Base-by-base conservation (phyloP, 1,140 invertebrate species). In the Calycopis cecrops region DNA sequence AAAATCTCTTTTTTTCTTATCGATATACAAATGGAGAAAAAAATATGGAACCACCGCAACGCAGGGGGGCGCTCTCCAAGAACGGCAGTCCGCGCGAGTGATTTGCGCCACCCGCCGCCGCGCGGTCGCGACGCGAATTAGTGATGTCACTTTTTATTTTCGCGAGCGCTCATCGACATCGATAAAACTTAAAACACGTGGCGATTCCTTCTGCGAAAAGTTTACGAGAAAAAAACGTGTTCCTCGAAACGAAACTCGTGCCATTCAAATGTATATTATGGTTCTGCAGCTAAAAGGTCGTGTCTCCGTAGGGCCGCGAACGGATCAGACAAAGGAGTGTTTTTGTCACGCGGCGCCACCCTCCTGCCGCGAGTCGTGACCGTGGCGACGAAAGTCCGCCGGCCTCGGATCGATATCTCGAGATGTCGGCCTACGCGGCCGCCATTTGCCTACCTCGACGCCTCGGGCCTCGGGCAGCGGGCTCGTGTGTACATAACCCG, bases 391-490 rank as follows among this genome's bases (percentile, higher is more conserved):
- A 57, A 55, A 63, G 70, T 65, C 73, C 68, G 69, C 71, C 72
- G 65, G 65, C 63, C 77, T 73, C 78, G 73, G 80, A 75, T 86
- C 82, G 80, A 84, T 84, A 84, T 72, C 79, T 74, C 73, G 76
- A 84, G 83, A 86, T 84, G 74, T 77, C 82, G 76, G 82, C 80
- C 82, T 82, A 82, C 79, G 77, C 76, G 75, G 73, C 69, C 68
- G 77, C 79, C 82, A 83, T 85, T 84, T 82, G 82, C 80, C 82
- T 83, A 83, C 79, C 82, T 85, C 79, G 76, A 83, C 78, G 79
- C 81, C 79, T 81, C 78, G 62, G 75, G 76, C 40, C 14, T 14
- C 40, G 40, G 14, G 14, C 17, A 28, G 40, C 40, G 40, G 38
- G 12, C 77, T 76, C 82, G 77, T 83, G 82, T 85, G 82, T 85